Conservation (phyloP, 2,888 invertebrate genomes). For the Cheilosia impressa region DNA sequence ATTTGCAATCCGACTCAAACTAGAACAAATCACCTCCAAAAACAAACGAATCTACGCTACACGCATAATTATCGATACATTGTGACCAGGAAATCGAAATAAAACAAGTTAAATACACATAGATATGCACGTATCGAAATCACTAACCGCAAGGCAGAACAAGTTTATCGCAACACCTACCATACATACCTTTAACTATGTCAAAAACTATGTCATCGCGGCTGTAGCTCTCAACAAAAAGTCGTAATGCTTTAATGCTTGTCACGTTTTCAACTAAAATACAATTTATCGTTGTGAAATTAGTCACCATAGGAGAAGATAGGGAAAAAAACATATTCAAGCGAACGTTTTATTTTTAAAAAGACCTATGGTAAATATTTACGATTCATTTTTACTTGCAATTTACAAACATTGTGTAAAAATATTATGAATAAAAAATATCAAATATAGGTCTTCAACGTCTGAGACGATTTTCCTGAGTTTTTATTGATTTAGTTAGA, state of each 20-base stretch:
- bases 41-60: background rate
- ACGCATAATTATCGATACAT: background rate
- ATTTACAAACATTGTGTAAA: background rate
- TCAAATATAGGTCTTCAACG: too few species aligned
- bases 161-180: background rate
- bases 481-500: too few species aligned
- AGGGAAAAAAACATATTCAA: background rate
- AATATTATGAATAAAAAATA: too few species aligned
- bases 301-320: conserved; percentile 18
- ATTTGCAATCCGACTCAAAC: background rate
- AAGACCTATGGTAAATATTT: background rate
- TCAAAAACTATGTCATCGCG: conserved; percentile 20
- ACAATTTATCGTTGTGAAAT: conserved; percentile 12
- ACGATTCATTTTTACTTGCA: background rate
- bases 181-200: background rate
- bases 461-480: too few species aligned
- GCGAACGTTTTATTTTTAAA: conserved; percentile 9
- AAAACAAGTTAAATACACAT: background rate
- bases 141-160: background rate
- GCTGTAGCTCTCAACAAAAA: conserved; percentile 11
- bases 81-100: conserved; percentile 25
- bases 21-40: background rate
- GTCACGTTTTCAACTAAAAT: conserved; percentile 48
- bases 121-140: background rate
- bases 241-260: conserved; percentile 28